These are phyloP conservation scores for Dasyurus viverrinus DNA, from an alignment of 2,113 vertebrate species.

Conservation along the genomic window DNA sequence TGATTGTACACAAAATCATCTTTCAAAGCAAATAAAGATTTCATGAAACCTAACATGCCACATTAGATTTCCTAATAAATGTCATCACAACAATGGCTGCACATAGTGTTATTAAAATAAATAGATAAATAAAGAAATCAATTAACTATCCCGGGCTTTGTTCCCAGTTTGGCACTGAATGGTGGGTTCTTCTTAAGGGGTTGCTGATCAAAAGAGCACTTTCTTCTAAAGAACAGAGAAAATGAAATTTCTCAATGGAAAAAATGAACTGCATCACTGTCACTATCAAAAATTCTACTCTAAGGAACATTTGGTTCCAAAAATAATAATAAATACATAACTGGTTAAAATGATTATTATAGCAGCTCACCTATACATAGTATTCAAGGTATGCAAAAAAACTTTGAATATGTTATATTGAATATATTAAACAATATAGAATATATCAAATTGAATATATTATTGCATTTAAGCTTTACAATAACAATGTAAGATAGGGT, in stretches of 20 bases:
- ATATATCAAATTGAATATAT: not conserved
- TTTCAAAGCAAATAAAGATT: not conserved
- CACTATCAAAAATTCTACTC: not conserved
- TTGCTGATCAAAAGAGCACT: not conserved
- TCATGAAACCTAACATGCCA: not conserved
- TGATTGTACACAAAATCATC: not conserved
- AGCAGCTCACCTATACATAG: not conserved
- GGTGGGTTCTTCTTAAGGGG: not conserved
- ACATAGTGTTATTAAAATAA: not conserved
- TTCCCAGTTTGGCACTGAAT: not conserved
- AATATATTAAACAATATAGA: too few relatives aligned
- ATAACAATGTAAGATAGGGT: not conserved
- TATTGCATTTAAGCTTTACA: not conserved
- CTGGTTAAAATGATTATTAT: not conserved
- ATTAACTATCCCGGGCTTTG: not conserved
- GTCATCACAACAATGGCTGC: not conserved
- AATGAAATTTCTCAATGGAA: not conserved
- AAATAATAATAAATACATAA: not conserved
- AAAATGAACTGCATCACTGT: not conserved
- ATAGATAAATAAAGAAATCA: not conserved
- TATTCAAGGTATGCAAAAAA: not conserved
- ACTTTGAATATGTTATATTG: not conserved
- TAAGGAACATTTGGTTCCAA: not conserved
- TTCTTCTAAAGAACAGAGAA: not conserved
- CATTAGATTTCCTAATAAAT: not conserved